Evolutionary conservation across 2,113 vertebrate species (phyloP).

Genomic region (Zapus hudsonius): DNA sequence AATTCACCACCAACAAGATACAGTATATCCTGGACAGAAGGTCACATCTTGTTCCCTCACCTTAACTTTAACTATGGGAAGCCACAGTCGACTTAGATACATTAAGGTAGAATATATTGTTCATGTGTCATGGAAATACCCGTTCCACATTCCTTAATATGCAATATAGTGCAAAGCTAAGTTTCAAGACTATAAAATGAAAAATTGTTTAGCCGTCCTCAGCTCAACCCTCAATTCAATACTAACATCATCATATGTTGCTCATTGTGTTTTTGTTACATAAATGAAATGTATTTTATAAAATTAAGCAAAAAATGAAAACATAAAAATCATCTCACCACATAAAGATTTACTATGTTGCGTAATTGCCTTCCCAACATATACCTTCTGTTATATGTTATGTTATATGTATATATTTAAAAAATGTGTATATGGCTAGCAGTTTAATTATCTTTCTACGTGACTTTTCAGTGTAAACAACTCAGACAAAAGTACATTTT

Average conservation of each 20-base stretch:
- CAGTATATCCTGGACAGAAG: conserved; percentile 7
- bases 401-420: neutral
- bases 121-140: neutral
- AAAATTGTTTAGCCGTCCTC: neutral
- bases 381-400: neutral
- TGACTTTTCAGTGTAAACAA: neutral
- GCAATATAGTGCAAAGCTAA: conserved; percentile 40
- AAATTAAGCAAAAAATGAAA: neutral
- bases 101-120: neutral
- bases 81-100: neutral
- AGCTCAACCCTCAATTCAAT: neutral
- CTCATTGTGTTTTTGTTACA: neutral
- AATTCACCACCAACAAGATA: neutral
- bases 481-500: neutral
- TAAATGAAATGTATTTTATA: neutral
- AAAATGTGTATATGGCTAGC: neutral
- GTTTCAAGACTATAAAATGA: conserved; percentile 11
- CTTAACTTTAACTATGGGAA: conserved; percentile 25
- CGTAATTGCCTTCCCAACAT: neutral
- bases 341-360: neutral
- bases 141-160: neutral
- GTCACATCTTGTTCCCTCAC: neutral
- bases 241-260: neutral
- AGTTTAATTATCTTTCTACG: neutral
- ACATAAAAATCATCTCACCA: neutral